Base-by-base conservation (phyloP, 2,113 vertebrate genomes). In the Columba livia region DNA sequence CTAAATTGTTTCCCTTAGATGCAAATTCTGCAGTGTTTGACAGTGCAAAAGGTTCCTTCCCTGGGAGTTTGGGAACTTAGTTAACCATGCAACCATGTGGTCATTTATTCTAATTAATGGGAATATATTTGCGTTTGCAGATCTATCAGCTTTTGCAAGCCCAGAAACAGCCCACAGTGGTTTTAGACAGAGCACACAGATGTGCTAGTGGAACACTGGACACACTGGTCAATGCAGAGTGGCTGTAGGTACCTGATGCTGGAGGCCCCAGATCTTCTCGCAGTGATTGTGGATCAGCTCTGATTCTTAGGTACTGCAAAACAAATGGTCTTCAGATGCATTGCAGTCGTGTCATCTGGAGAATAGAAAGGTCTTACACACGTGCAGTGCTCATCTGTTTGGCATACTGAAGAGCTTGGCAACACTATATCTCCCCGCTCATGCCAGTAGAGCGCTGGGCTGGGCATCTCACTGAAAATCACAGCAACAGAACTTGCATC, bases 51-150 rank as follows among this genome's bases (percentile, higher is more conserved):
- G 2, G 36, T 85, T 85, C 64, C 64, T 80, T 88, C 58, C 48
- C 60, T 66, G 67, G 88, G 85, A 92, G 47, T 71, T 54, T 58
- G 72, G 64, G 82, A 88, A 83, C 64, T 64, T 69, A 75, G 66
- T 85, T 92, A 95, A 72, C 14, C 17, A 78, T 66, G 67, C 36
- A 84, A 47, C 51, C 38, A 66, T 42, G 77, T 74, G 60, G 47
- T 74, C 51, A 66, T 94, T 83, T 78, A 86, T 92, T 93, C 60
- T 78, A 88, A 90, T 93, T 80, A 90, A 80, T 71, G 34, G 34
- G 67, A 88, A 92, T 60, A 70, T 2, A 91, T 97, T 90, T 93
- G 69, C 74, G 89, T 88, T 82, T 93, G 70, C 61, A 88, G 48
- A 85, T 74, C 57, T 34, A 64, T 60, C 54, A 70, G 90, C 38